Percentiles rank a stretch among this genome's conserved stretches.
Evolutionary conservation across 2,888 invertebrate genomes (phyloP).

Genomic region (Calliscelio sp.): DNA sequence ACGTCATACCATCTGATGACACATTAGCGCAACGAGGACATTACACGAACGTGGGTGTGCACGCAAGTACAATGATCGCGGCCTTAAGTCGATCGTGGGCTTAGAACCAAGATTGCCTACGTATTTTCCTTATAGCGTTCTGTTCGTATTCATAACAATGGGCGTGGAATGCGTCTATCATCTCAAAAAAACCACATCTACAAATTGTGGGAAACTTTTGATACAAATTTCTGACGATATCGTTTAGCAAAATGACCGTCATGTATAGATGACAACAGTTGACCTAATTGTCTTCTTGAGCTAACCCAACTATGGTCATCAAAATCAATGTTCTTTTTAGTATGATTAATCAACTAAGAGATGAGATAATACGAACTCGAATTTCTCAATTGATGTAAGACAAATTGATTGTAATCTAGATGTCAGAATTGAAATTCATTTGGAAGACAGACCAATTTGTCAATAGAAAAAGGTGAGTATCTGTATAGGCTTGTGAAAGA

Average conservation of each 20-base stretch:
- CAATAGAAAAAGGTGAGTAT: too few species aligned
- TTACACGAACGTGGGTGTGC: slow-evolving; percentile 65
- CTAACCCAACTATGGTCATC: too few species aligned
- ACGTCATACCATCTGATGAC: slow-evolving; percentile 75
- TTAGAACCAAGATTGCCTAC: slow-evolving; percentile 64
- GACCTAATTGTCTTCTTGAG: too few species aligned
- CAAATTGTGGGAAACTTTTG: slow-evolving; percentile 37
- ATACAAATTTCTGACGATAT: not conserved
- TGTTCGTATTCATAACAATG: slow-evolving; percentile 55
- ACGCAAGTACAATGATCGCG: slow-evolving; percentile 68
- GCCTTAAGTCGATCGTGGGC: slow-evolving; percentile 70
- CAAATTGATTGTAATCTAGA: too few species aligned
- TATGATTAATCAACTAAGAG: too few species aligned
- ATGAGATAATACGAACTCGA: too few species aligned
- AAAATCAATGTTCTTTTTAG: too few species aligned
- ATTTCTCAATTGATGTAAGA: too few species aligned
- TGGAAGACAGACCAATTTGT: too few species aligned
- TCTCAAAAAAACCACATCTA: slow-evolving; percentile 15
- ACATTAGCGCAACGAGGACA: slow-evolving; percentile 70
- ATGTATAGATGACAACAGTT: not conserved
- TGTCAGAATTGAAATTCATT: too few species aligned
- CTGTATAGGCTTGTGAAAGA: slow-evolving; percentile 71
- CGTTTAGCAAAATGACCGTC: too few species aligned
- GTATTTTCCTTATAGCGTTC: slow-evolving; percentile 61
- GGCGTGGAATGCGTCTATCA: slow-evolving; percentile 59